Evolutionary conservation across 2,888 invertebrate genomes (phyloP).

Genomic region (Choristoneura rosaceana): DNA sequence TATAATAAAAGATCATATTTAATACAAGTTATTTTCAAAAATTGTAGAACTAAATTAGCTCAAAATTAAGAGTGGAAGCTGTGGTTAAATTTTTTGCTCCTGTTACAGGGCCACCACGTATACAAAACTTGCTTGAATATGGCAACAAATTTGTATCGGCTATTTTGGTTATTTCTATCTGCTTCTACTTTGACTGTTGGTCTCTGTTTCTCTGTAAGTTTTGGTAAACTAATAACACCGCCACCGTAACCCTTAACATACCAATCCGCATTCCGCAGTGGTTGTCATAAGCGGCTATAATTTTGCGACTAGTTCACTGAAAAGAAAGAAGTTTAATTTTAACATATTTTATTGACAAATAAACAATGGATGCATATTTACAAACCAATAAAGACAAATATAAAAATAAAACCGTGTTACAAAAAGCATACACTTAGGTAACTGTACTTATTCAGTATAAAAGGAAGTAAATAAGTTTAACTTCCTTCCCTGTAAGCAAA

Average conservation of each 20-base stretch:
- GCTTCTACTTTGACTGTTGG: too few species aligned
- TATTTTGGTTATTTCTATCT: too few species aligned
- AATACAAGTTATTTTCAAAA: too few species aligned
- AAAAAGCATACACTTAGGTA: neutral
- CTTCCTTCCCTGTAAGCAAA: neutral
- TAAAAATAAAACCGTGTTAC: neutral
- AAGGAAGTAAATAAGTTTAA: neutral
- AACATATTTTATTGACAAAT: conserved; percentile 32
- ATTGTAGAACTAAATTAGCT: too few species aligned
- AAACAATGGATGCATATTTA: conserved; percentile 16
- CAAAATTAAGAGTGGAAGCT: too few species aligned
- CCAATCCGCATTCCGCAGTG: neutral
- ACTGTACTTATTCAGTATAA: neutral
- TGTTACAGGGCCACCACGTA: too few species aligned
- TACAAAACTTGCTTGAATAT: too few species aligned
- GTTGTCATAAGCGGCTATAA: conserved; percentile 9
- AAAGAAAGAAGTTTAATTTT: conserved; percentile 22
- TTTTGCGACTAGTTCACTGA: conserved; percentile 29
- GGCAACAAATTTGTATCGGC: too few species aligned
- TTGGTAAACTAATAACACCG: neutral
- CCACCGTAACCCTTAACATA: conserved; percentile 7
- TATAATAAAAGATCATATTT: too few species aligned
- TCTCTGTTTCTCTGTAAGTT: neutral
- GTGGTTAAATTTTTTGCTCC: too few species aligned
- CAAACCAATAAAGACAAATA: conserved; percentile 15